Evolutionary conservation across 2,888 invertebrate genomes (phyloP).

Genomic region (Drosophila eohydei): DNA sequence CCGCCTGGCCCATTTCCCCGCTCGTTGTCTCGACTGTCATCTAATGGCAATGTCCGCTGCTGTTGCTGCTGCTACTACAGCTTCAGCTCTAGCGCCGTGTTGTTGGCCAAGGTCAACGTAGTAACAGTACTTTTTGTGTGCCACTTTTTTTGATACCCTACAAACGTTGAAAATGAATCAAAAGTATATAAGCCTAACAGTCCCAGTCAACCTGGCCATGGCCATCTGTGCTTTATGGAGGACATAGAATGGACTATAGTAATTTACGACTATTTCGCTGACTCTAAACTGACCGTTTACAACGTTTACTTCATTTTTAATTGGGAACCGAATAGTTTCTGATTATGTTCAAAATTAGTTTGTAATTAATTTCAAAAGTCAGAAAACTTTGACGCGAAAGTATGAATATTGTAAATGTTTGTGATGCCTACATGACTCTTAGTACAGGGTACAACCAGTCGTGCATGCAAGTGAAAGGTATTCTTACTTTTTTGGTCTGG

Average conservation of each 20-base stretch:
- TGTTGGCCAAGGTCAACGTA: conserved; percentile 67
- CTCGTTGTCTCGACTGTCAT: conserved; percentile 35
- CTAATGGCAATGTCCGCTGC: conserved; percentile 66
- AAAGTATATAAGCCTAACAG: not conserved
- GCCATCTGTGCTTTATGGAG: not conserved
- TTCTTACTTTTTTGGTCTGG: not conserved
- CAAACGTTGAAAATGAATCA: not conserved
- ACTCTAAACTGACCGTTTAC: not conserved
- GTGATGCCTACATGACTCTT: too few relatives aligned
- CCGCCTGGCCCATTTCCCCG: not conserved
- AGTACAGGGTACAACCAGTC: conserved; percentile 2
- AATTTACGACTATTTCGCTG: not conserved
- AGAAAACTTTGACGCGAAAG: too few relatives aligned
- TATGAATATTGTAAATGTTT: too few relatives aligned
- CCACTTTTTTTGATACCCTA: conserved; percentile 46
- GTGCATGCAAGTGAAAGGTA: not conserved
- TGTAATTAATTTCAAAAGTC: too few relatives aligned
- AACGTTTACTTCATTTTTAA: not conserved
- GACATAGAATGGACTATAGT: not conserved
- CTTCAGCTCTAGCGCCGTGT: conserved; percentile 3
- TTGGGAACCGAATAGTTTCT: not conserved
- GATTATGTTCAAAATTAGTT: too few relatives aligned
- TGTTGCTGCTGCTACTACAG: conserved; percentile 16
- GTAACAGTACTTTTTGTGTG: conserved; percentile 56
- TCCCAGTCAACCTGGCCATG: too few relatives aligned